Evolutionary conservation across 2,888 invertebrate genomes (phyloP).

Genomic region (Brenthis hecate): DNA sequence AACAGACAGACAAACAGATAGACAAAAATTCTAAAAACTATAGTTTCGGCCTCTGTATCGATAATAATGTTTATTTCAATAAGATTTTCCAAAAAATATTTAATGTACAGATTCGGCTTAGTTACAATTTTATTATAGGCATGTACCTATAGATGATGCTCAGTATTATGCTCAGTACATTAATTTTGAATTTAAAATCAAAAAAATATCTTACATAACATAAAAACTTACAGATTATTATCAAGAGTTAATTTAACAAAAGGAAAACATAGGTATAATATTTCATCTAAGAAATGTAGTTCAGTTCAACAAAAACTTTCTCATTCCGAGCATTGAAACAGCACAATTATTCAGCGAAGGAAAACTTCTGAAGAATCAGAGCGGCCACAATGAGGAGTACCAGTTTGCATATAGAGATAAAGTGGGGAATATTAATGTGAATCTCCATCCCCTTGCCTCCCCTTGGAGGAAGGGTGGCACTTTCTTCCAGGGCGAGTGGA

Average conservation of each 20-base stretch:
- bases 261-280: slow-evolving; percentile 35
- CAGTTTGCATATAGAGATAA: slow-evolving; percentile 83
- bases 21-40: no score
- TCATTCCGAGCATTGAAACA: slow-evolving; percentile 73
- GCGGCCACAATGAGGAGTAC: slow-evolving; percentile 79
- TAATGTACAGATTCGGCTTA: no score
- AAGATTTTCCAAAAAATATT: no score
- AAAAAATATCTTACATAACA: not conserved
- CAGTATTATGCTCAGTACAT: no score
- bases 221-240: slow-evolving; percentile 9
- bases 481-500: slow-evolving; percentile 75
- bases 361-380: slow-evolving; percentile 71
- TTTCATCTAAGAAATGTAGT: slow-evolving; percentile 52
- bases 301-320: slow-evolving; percentile 67
- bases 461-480: slow-evolving; percentile 51
- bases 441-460: slow-evolving; percentile 57
- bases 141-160: no score
- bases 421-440: slow-evolving; percentile 83
- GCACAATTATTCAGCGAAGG: slow-evolving; percentile 76
- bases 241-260: slow-evolving; percentile 24
- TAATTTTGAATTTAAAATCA: no score
- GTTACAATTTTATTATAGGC: no score
- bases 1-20: no score
- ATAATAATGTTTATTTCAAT: no score
- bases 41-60: no score